A percentile compares a stretch with the other conserved stretches of the same genome.
Conservation (phyloP, 2,888 invertebrate genomes). For the Drosophila kanekoi region DNA sequence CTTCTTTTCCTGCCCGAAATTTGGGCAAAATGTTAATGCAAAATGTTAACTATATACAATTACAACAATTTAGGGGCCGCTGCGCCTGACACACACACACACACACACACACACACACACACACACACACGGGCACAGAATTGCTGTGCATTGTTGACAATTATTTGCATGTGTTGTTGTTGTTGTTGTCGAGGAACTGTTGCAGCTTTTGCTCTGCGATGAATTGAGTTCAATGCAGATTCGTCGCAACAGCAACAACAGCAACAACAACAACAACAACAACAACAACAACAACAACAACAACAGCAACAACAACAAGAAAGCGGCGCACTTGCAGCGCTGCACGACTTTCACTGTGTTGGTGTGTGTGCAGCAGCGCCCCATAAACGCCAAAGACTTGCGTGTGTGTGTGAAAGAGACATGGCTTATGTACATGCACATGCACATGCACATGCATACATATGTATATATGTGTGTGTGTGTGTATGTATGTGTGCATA, state of each 20-base stretch:
- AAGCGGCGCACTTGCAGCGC: conserved; percentile 21
- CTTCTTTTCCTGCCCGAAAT: too few species aligned
- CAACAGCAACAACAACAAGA: conserved; percentile 26
- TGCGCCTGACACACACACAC: conserved; percentile 16
- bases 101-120: conserved; percentile 6
- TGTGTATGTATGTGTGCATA: conserved; percentile 1
- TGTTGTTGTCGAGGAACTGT: conserved; percentile 8
- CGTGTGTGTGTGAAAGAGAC: not conserved
- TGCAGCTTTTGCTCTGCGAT: conserved; percentile 42
- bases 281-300: conserved; percentile 11
- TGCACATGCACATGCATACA: not conserved
- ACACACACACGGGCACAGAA: conserved; percentile 21
- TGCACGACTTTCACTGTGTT: conserved; percentile 63
- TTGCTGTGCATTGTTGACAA: conserved; percentile 57
- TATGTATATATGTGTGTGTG: not conserved
- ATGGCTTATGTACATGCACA: not conserved
- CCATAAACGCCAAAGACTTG: conserved; percentile 24
- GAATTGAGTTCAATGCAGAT: conserved; percentile 66
- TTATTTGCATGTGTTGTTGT: conserved; percentile 33
- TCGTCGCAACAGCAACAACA: conserved; percentile 29
- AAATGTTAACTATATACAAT: conserved; percentile 14
- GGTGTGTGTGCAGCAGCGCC: conserved; percentile 36
- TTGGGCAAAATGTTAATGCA: too few species aligned
- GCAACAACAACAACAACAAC: conserved; percentile 10
- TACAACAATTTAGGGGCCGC: conserved; percentile 28